Evolutionary conservation across 2,797 vertebrate species (phyloP), one percentile per base, ranked within the genome.

Genomic region (Cottoperca gobio): DNA sequence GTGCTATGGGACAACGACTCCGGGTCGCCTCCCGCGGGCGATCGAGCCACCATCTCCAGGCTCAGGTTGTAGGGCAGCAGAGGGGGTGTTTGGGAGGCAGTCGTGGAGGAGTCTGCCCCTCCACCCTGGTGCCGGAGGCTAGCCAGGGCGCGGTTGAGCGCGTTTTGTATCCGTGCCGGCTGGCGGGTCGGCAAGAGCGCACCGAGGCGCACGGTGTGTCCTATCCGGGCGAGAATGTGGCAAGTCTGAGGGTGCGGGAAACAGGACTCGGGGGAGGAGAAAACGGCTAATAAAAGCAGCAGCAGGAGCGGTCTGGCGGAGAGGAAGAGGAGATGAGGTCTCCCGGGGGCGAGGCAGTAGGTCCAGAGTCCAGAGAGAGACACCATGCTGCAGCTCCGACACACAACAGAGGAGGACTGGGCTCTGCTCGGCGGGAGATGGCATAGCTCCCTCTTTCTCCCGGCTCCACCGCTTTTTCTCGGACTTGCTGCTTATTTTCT

Each of bases 61-160:
- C 95, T 97, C 75, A 97, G 93, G 92, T 97, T 98, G 93, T 94
- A 95, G 65, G 96, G 96, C 73, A 96, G 91, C 76, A 95, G 91
- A 4, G 92, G 88, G 8, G 82, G 73, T 5, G 81, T 75, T 35
- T 92, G 93, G 24, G 92, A 79, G 58, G 87, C 60, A 1, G 90
- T 86, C 11, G 90, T 84, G 77, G 90, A 72, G 42, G 86, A 67
- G 78, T 91, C 92, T 19, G 73, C 62, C 37, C 76, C 87, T 7
- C 73, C 79, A 74, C 74, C 80, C 60, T 93, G 93, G 86, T 94
- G 93, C 77, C 93, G 89, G 78, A 95, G 93, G 83, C 92, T 89
- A 48, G 93, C 93, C 63, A 95, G 90, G 84, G 94, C 93, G 91
- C 94, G 94, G 92, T 94, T 95, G 77, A 97, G 94, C 72, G 96